Evolutionary conservation across 2,113 vertebrate genomes (phyloP).

Genomic region (Sander lucioperca): DNA sequence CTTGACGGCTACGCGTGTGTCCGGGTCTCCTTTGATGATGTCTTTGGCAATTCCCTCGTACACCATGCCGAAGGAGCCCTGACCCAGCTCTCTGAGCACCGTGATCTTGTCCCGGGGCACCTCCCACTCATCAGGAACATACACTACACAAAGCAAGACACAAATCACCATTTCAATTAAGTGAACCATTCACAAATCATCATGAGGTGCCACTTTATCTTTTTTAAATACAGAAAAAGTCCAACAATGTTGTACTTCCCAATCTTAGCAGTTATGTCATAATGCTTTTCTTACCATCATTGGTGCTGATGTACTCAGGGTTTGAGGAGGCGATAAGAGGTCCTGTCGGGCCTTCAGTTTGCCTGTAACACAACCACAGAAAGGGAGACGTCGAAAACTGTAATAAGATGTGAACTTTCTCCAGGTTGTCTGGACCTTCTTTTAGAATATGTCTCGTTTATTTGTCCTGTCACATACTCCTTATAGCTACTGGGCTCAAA

Average conservation of each 20-base stretch:
- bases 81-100: conserved; percentile 92
- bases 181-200: neutral
- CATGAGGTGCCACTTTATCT: neutral
- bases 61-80: conserved; percentile 99
- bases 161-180: neutral
- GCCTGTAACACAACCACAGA: conserved; percentile 80
- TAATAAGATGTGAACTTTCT: neutral
- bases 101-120: conserved; percentile 94
- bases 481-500: neutral
- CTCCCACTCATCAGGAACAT: conserved; percentile 97
- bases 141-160: conserved; percentile 81
- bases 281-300: conserved; percentile 87
- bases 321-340: conserved; percentile 96
- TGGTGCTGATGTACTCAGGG: conserved; percentile 96
- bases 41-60: conserved; percentile 96
- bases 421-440: neutral
- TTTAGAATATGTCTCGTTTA: neutral
- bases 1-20: conserved; percentile 94
- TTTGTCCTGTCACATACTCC: neutral
- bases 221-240: neutral
- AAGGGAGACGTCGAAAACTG: neutral
- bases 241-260: neutral
- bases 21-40: conserved; percentile 92
- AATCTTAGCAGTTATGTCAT: neutral
- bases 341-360: conserved; percentile 93